Evolutionary conservation across 37 sponge, comb jelly and placozoan genomes (phyloP).

Genomic region (Beroe forskalii): DNA sequence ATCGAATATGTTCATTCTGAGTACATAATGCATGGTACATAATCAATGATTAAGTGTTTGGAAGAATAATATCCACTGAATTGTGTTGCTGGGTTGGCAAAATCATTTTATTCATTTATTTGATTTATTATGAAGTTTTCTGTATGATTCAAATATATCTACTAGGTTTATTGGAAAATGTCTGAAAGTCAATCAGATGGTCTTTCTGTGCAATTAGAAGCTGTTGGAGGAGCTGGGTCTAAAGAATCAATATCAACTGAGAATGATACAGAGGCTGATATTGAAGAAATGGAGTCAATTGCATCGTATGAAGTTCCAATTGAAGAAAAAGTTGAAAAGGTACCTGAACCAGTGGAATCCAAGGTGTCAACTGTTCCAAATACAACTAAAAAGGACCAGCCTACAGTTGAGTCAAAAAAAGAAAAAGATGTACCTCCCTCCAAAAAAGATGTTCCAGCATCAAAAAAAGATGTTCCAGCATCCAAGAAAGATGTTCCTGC

Average conservation of each 20-base stretch:
- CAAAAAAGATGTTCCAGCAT: not conserved
- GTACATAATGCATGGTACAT: no score
- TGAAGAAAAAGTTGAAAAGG: not conserved
- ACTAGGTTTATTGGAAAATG: not conserved
- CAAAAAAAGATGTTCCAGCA: not conserved
- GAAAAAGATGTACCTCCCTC: not conserved
- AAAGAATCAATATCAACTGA: constrained; percentile 30
- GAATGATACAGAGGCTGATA: constrained; percentile 48
- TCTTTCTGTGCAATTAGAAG: not conserved
- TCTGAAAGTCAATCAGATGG: constrained; percentile 53
- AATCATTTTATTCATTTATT: no score
- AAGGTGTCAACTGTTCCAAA: not conserved
- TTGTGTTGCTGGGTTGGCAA: no score
- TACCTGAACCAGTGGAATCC: not conserved
- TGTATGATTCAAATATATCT: not conserved
- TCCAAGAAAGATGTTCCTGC: not conserved
- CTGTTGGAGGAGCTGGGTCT: constrained; percentile 29
- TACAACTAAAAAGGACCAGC: not conserved
- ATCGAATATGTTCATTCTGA: no score
- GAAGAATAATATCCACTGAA: no score
- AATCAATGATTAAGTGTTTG: no score
- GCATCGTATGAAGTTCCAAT: constrained; percentile 36
- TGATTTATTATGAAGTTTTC: no score
- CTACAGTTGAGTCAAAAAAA: constrained; percentile 3
- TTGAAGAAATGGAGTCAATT: constrained; percentile 60